A percentile compares a stretch with the other conserved stretches of the same genome.
These are phyloP conservation scores for Cataglyphis rosenhaueri DNA, from an alignment of 2,888 invertebrate species.

Conservation along the genomic window DNA sequence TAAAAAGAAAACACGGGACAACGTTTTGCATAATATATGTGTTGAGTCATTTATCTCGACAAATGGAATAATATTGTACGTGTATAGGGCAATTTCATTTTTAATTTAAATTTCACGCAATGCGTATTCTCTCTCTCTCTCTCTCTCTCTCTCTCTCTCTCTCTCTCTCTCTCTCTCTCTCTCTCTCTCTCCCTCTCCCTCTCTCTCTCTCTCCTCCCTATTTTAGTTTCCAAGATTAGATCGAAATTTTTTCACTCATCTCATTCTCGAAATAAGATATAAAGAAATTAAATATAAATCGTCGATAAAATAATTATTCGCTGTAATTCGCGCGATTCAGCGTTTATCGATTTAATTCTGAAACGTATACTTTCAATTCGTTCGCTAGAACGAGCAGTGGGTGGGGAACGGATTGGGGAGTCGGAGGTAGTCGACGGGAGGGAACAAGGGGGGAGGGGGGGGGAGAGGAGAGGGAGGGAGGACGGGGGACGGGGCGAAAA, in stretches of 20 bases:
- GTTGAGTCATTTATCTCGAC: not conserved
- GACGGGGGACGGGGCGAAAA: not conserved
- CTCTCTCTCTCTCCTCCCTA: not conserved
- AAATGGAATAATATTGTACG: not conserved
- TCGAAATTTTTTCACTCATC: not conserved
- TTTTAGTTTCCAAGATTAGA: not conserved
- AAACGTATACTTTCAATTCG: conserved; percentile 78
- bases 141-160: no score
- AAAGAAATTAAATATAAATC: not conserved
- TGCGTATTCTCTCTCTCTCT: not conserved
- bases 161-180: no score
- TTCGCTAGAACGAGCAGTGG: conserved; percentile 48
- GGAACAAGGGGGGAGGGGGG: not conserved
- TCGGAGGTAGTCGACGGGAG: not conserved
- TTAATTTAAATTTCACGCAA: conserved; percentile 4
- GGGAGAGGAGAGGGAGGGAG: not conserved
- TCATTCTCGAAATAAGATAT: conserved; percentile 4
- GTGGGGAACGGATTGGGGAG: conserved; percentile 30
- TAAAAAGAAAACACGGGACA: not conserved
- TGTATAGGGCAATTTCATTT: conserved; percentile 13
- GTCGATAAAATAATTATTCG: conserved; percentile 73
- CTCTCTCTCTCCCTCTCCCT: not conserved
- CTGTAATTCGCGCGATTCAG: conserved; percentile 65
- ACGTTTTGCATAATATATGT: not conserved
- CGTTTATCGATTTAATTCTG: conserved; percentile 80